Evolutionary conservation across 2,797 vertebrate species (phyloP).

Genomic region (Emydoidea blandingii): DNA sequence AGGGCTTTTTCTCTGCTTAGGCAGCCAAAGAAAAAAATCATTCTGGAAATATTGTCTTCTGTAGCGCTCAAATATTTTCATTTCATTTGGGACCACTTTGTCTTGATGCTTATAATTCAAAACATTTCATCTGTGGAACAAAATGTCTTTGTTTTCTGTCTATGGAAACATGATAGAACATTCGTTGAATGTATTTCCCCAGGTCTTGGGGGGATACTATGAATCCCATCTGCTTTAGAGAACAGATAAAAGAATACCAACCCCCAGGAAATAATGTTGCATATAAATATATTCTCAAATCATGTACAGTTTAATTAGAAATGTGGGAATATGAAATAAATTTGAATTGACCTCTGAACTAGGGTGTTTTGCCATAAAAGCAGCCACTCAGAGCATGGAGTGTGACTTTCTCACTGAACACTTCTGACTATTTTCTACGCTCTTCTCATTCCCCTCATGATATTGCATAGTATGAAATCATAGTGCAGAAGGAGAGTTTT

Average conservation of each 20-base stretch:
- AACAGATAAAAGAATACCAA: not conserved
- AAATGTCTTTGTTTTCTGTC: not conserved
- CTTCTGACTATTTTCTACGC: not conserved
- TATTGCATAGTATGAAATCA: not conserved
- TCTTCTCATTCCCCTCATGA: not conserved
- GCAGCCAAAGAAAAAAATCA: slow-evolving; percentile 28
- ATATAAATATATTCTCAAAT: not conserved
- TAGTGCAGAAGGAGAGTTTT: not conserved
- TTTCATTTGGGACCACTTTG: slow-evolving; percentile 19
- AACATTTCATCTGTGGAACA: slow-evolving; percentile 18
- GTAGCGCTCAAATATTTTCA: not conserved
- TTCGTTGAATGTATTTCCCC: not conserved
- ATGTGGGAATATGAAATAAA: not conserved
- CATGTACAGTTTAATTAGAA: not conserved
- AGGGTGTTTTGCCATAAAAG: not conserved
- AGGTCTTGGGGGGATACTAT: not conserved
- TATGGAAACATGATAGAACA: not conserved
- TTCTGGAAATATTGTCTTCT: slow-evolving; percentile 18
- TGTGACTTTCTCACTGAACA: not conserved
- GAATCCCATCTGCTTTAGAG: not conserved
- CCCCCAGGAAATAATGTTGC: not conserved
- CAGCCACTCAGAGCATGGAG: not conserved
- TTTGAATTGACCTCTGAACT: not conserved
- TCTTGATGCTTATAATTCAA: slow-evolving; percentile 36
- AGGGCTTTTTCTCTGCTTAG: slow-evolving; percentile 7